phyloP scores from a whole-genome alignment of 2,888 invertebrate genomes.

The Aspidiotus destructor region DNA sequence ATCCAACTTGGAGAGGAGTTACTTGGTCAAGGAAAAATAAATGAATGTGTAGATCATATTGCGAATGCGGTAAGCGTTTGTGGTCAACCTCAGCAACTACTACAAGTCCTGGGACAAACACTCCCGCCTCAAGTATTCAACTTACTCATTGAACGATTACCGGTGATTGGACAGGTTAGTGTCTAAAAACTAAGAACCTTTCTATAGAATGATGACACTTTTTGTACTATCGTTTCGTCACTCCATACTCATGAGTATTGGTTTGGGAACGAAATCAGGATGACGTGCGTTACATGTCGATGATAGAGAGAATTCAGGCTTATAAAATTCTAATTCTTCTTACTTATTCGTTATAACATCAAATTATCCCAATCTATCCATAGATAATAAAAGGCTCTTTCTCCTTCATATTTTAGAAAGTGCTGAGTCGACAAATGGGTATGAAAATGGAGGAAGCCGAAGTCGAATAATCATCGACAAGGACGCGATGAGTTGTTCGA shows the following conservation, averaged over 20 bases:
- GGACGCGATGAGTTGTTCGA: background rate
- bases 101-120: slow-evolving; percentile 85
- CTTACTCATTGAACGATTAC: slow-evolving; percentile 71
- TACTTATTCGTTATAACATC: background rate
- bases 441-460: slow-evolving; percentile 23
- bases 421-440: slow-evolving; percentile 28
- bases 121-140: slow-evolving; percentile 92
- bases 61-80: slow-evolving; percentile 96
- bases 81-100: slow-evolving; percentile 82
- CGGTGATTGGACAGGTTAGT: slow-evolving; percentile 43
- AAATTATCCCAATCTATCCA: background rate
- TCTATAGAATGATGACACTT: background rate
- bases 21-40: slow-evolving; percentile 73
- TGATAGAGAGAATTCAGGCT: background rate
- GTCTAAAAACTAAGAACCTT: background rate
- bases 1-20: slow-evolving; percentile 91
- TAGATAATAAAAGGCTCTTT: background rate
- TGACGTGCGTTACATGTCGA: background rate
- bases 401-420: slow-evolving; percentile 10
- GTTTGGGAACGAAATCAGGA: background rate
- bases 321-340: background rate
- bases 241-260: background rate
- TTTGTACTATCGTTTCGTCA: background rate
- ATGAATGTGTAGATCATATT: slow-evolving; percentile 89
- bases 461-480: slow-evolving; percentile 16